phyloP scores from a whole-genome alignment of 2,888 invertebrate species.

The Desoria tigrina region DNA sequence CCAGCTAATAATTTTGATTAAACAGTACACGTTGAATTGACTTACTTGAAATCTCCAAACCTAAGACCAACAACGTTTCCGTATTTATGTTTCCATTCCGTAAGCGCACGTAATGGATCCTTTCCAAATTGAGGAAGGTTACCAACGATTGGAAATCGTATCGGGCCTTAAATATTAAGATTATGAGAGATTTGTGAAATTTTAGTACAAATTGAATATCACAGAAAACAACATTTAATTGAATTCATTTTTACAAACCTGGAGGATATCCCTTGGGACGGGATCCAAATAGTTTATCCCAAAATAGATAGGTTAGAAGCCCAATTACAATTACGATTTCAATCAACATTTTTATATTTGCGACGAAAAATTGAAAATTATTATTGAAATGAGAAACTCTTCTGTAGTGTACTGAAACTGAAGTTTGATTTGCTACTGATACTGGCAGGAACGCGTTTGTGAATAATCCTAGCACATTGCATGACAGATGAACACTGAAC shows the following conservation, averaged over 20 bases:
- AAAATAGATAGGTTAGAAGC: background rate
- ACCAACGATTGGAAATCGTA: conserved; percentile 28
- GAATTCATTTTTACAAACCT: conserved; percentile 4
- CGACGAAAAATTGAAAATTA: no score
- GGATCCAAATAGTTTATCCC: background rate
- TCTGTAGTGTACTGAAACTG: no score
- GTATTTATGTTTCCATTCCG: conserved; percentile 29
- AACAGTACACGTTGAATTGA: background rate
- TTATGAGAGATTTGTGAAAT: no score
- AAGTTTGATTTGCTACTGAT: no score
- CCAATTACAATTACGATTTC: background rate
- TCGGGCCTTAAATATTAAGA: no score
- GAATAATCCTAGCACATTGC: no score
- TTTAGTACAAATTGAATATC: no score
- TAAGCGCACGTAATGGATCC: conserved; percentile 2
- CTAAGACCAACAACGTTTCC: conserved; percentile 26
- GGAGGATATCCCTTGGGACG: conserved; percentile 8
- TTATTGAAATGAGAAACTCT: no score
- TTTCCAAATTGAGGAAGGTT: conserved; percentile 20
- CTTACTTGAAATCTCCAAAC: conserved; percentile 27
- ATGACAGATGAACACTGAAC: no score
- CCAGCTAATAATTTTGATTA: background rate
- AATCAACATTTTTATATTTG: conserved; percentile 9
- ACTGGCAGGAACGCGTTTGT: no score
- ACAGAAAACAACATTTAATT: background rate